Evolutionary conservation across 2,797 vertebrate species (phyloP).

Genomic region (Pseudomugil tenellus): DNA sequence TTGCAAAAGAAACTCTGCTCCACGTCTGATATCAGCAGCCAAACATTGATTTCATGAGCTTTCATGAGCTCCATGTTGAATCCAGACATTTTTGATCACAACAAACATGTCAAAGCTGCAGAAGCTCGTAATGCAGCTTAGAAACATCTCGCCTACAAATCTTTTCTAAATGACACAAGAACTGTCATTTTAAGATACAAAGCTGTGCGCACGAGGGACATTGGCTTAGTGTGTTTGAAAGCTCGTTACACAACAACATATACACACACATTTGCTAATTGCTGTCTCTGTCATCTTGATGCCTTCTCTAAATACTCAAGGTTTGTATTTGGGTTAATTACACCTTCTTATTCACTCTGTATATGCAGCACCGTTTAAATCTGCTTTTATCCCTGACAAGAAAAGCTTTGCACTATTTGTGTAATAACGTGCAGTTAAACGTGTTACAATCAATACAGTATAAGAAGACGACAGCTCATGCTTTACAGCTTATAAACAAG

Average conservation of each 20-base stretch:
- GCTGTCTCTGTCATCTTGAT: conserved; percentile 51
- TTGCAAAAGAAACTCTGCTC: conserved; percentile 43
- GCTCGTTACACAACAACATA: conserved; percentile 35
- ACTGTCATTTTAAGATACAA: conserved; percentile 64
- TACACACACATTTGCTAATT: conserved; percentile 44
- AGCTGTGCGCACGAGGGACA: conserved; percentile 48
- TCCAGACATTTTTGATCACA: conserved; percentile 52
- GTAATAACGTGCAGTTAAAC: conserved; percentile 10
- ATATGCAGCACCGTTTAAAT: conserved; percentile 27
- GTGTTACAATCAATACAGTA: conserved; percentile 8
- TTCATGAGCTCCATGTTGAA: conserved; percentile 57
- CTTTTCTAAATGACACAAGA: conserved; percentile 61
- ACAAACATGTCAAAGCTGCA: conserved; percentile 52
- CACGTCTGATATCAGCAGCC: conserved; percentile 37
- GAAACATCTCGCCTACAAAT: conserved; percentile 61
- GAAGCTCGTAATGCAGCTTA: conserved; percentile 35
- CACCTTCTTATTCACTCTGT: conserved; percentile 48
- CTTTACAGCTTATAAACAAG: background rate
- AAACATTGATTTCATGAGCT: conserved; percentile 57
- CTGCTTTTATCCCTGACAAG: conserved; percentile 27
- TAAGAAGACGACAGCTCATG: background rate
- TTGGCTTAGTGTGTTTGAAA: conserved; percentile 47
- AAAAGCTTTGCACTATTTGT: conserved; percentile 28
- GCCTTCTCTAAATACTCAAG: conserved; percentile 54
- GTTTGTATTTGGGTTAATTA: conserved; percentile 70